Percentiles rank a stretch among this genome's conserved stretches.
These are phyloP conservation scores for Sipha flava DNA, from an alignment of 1,140 invertebrate species.

Conservation along the genomic window DNA sequence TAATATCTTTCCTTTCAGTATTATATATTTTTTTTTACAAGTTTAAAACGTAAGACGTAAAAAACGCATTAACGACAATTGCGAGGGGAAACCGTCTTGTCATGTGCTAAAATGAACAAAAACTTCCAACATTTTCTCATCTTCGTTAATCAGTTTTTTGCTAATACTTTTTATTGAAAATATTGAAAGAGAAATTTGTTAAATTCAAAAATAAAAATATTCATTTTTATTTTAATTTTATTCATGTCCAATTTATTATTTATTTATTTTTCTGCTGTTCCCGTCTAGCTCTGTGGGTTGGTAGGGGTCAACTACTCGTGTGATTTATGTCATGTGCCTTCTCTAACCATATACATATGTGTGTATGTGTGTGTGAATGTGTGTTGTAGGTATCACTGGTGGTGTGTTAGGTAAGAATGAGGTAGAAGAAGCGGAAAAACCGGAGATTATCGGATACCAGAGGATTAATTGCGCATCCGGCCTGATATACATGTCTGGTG, in stretches of 20 bases:
- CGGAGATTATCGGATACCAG: conserved; percentile 27
- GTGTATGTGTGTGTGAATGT: background rate
- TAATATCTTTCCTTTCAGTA: background rate
- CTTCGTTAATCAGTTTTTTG: background rate
- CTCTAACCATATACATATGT: background rate
- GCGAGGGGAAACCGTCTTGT: background rate
- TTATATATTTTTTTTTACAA: background rate
- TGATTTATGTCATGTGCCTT: conserved; percentile 11
- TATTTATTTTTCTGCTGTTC: background rate
- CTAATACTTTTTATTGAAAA: background rate
- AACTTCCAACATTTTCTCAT: background rate
- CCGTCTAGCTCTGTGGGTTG: conserved; percentile 1
- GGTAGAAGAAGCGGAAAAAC: background rate
- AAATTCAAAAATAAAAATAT: background rate
- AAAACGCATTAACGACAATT: conserved; percentile 19
- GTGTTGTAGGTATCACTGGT: background rate
- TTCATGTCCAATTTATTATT: conserved; percentile 1
- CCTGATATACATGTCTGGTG: conserved; percentile 22
- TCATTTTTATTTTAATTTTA: background rate
- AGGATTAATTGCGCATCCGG: conserved; percentile 32
- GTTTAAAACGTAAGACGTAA: background rate
- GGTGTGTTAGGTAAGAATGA: background rate
- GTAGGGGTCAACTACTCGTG: conserved; percentile 3
- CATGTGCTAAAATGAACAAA: background rate
- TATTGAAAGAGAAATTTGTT: background rate